A percentile compares a stretch with the other conserved stretches of the same genome.
These are phyloP conservation scores for Coregonus sp. DNA, from an alignment of 2,797 vertebrate species.

Conservation along the genomic window DNA sequence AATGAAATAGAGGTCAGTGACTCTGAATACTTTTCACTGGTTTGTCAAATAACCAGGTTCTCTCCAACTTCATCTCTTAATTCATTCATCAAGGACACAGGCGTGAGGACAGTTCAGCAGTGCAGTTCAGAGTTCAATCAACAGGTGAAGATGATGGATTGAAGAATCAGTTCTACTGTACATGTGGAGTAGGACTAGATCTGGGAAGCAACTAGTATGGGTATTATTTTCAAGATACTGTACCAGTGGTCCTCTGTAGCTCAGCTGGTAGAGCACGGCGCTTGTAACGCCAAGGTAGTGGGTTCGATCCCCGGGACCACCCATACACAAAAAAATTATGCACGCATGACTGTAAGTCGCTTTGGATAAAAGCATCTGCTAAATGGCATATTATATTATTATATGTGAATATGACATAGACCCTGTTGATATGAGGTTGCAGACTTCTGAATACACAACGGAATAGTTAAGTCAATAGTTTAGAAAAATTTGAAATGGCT, in stretches of 20 bases:
- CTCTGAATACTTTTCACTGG: background rate
- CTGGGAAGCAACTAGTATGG: background rate
- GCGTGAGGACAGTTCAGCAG: slow-evolving; percentile 30
- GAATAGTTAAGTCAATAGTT: background rate
- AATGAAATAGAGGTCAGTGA: background rate
- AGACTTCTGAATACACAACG: background rate
- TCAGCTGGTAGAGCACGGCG: too few relatives aligned
- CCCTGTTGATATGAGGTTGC: background rate
- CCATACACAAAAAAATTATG: too few relatives aligned
- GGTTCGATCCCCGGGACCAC: too few relatives aligned
- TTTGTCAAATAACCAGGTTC: background rate
- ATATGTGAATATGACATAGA: background rate
- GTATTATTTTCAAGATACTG: background rate
- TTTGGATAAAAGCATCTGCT: too few relatives aligned
- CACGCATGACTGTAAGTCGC: too few relatives aligned
- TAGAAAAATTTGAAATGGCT: background rate
- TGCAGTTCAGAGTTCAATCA: slow-evolving; percentile 32
- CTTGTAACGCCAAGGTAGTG: too few relatives aligned
- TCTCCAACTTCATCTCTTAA: slow-evolving; percentile 41
- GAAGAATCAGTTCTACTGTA: background rate
- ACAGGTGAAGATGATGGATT: background rate
- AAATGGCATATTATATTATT: too few relatives aligned
- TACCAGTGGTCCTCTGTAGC: background rate
- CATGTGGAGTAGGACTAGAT: background rate
- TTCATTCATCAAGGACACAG: slow-evolving; percentile 56